Base-by-base conservation (phyloP, 2,888 invertebrate genomes). In the Disparrhopalites patrizii region DNA sequence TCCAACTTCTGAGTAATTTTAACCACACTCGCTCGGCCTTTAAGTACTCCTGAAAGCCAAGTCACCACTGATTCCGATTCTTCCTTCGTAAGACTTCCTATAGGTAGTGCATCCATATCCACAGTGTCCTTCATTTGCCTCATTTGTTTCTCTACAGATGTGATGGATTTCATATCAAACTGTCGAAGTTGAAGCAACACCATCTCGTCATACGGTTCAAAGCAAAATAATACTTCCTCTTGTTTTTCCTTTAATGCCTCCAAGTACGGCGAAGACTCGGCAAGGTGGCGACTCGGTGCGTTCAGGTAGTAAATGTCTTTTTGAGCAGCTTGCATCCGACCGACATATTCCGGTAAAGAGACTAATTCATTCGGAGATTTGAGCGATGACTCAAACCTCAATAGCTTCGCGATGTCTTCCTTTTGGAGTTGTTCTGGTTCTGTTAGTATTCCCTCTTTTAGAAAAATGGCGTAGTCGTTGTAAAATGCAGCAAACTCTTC, bases 161-260 rank as follows among this genome's bases (percentile, higher is more conserved):
- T 86, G 5, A 99, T 81, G 82, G 75, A 86, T 84, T 83, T 83
- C 54, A 86, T 85, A 70, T 87, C 87, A 78, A 90, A 98, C 77
- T 90, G 86, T 69, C 87, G 86, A 64, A 97, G 80, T 76, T 96
- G 94, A 84, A 94, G 86, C 23, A 98, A 81, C 2, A 96, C 93
- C 61, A 98, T 81, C 80, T 98, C 98, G 79, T 99, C 98, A 76
- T 96, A 95, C n/a, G 92, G 89, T 78, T 98, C 97, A 77, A 92
- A 96, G 77, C 96, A 93, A 81, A 95, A 98, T 15, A 98, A 80
- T 0, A 98, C 96, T 81, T 97, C 94, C 4, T 90, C 85, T 74
- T 92, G 87, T 58, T 87, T 87, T 77, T 89, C 88, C 78, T 91
- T 92, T 18, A 98, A 82, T 13, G 91, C 90, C 81, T 98, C 98